Evolutionary conservation across 2,888 invertebrate genomes (phyloP).

Genomic region (Lycaena phlaeas): DNA sequence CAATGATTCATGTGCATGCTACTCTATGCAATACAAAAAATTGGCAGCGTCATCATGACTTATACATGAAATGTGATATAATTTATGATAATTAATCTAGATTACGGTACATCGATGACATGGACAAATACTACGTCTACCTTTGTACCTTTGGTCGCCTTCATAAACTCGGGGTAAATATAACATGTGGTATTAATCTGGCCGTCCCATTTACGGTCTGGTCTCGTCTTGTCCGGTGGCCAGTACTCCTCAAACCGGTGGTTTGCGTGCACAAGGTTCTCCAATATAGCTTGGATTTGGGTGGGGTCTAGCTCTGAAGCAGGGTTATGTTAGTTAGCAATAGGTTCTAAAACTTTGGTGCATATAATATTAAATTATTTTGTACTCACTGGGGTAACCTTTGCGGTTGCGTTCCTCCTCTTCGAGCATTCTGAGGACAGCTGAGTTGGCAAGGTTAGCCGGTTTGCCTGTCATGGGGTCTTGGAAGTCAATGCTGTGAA

Average conservation of each 20-base stretch:
- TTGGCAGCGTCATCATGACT: conserved; percentile 9
- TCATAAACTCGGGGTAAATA: conserved; percentile 49
- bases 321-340: conserved; percentile 42
- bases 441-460: conserved; percentile 87
- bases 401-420: conserved; percentile 84
- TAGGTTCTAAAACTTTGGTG: conserved; percentile 2
- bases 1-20: conserved; percentile 32
- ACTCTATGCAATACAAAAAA: conserved; percentile 2
- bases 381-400: conserved; percentile 75
- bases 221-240: conserved; percentile 41
- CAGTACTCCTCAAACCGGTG: conserved; percentile 51
- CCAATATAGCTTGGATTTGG: conserved; percentile 58
- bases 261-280: conserved; percentile 44
- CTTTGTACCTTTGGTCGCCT: conserved; percentile 49
- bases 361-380: neutral
- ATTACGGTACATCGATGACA: conserved; percentile 3
- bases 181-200: conserved; percentile 44
- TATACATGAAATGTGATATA: conserved; percentile 4
- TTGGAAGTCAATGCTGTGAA: conserved; percentile 84
- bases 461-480: conserved; percentile 81
- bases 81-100: conserved; percentile 1
- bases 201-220: conserved; percentile 45
- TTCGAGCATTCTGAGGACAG: conserved; percentile 87
- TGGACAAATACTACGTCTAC: neutral
- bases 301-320: conserved; percentile 63